Conservation (phyloP, 2,113 vertebrate genomes). For the Anarhynchus alexandrinus region DNA sequence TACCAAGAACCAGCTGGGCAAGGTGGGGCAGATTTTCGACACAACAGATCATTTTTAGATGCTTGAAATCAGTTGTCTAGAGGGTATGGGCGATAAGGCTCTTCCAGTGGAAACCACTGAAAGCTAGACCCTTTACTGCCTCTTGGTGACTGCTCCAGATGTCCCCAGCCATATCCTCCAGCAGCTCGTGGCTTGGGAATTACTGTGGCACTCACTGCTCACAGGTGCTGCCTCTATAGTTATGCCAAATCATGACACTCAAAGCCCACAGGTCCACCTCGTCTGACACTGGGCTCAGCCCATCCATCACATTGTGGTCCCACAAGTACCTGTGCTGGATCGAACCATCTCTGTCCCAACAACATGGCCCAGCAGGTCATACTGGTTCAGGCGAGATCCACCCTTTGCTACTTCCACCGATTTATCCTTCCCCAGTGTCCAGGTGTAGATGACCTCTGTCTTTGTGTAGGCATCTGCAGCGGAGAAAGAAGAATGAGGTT, state of each 20-base stretch:
- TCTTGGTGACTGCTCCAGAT: background rate
- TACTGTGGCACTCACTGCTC: background rate
- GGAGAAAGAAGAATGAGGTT: conserved; percentile 1
- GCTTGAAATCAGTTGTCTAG: background rate
- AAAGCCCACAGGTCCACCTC: background rate
- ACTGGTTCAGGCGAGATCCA: conserved; percentile 96
- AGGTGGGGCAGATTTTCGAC: background rate
- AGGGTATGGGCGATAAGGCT: background rate
- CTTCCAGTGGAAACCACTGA: background rate
- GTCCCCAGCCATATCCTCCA: background rate
- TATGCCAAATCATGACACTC: background rate
- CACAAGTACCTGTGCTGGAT: conserved; percentile 92
- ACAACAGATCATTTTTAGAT: background rate
- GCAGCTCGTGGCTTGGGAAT: background rate
- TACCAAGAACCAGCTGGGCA: background rate
- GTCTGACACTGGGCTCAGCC: background rate
- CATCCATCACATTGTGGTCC: rapidly evolving
- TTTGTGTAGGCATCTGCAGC: conserved; percentile 94
- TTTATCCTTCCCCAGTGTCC: conserved; percentile 90
- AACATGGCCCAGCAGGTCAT: conserved; percentile 92
- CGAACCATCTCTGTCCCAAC: conserved; percentile 96
- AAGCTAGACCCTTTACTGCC: background rate
- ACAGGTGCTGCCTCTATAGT: background rate
- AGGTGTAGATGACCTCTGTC: conserved; percentile 95
- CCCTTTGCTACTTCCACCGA: conserved; percentile 93